These are phyloP conservation scores for Scomberomorus guttatus DNA, from an alignment of 2,797 vertebrate species.

Conservation along the genomic window DNA sequence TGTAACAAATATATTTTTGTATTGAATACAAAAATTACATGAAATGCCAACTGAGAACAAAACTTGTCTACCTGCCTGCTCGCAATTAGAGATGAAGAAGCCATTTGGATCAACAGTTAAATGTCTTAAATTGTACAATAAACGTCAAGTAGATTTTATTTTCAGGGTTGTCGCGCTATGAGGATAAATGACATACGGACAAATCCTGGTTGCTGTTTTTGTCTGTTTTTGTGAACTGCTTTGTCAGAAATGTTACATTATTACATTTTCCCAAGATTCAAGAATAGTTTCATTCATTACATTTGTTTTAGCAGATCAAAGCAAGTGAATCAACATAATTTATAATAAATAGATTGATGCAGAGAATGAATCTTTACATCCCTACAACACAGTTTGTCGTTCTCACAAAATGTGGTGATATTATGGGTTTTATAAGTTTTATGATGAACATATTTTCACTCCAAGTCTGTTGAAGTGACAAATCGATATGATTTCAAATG, in stretches of 20 bases:
- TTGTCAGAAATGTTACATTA: background rate
- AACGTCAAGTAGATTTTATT: background rate
- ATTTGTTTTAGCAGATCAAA: constrained; percentile 31
- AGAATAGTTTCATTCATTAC: background rate
- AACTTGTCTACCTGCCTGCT: background rate
- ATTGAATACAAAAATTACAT: constrained; percentile 4
- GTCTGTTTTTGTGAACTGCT: no score
- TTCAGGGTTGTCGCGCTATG: background rate
- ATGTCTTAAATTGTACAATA: no score
- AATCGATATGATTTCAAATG: constrained; percentile 12
- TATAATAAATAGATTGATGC: constrained; percentile 16
- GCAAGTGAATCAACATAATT: constrained; percentile 33
- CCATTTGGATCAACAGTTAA: constrained; percentile 8
- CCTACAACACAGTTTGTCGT: background rate
- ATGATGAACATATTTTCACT: constrained; percentile 15
- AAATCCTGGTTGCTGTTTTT: constrained; percentile 5
- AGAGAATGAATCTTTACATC: constrained; percentile 14
- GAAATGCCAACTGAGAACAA: constrained; percentile 8
- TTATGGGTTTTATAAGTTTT: constrained; percentile 5
- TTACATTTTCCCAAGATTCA: background rate
- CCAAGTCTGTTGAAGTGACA: constrained; percentile 19
- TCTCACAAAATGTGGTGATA: constrained; percentile 17
- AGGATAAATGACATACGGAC: background rate
- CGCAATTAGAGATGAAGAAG: background rate
- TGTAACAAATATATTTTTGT: constrained; percentile 10